Conservation (phyloP, 2,888 invertebrate genomes). For the Chaetogeoica ovagalla region DNA sequence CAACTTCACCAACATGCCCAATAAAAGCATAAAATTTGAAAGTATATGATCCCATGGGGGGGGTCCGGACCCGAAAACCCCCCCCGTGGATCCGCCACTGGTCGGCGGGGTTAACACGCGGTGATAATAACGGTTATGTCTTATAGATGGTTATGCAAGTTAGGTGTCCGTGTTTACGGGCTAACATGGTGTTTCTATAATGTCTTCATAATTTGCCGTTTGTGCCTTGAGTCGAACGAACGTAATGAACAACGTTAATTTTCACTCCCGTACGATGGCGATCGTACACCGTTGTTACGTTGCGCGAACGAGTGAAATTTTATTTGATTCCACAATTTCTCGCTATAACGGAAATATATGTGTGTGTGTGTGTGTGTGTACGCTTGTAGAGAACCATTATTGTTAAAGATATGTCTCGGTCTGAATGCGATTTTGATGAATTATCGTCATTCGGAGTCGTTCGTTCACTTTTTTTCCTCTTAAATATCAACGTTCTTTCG, state of each 20-base stretch:
- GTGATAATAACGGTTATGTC: background rate
- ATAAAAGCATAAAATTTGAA: too few relatives aligned
- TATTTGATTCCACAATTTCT: background rate
- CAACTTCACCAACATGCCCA: too few relatives aligned
- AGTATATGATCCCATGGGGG: too few relatives aligned
- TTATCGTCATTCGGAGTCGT: background rate
- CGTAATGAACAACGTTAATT: background rate
- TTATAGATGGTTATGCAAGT: background rate
- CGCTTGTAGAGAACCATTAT: background rate
- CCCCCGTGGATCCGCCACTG: too few relatives aligned
- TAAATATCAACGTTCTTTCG: too few relatives aligned
- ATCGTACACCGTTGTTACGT: too few relatives aligned
- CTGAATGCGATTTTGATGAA: slow-evolving; percentile 16
- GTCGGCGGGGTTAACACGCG: background rate
- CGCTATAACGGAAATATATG: too few relatives aligned
- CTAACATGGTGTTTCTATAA: slow-evolving; percentile 18
- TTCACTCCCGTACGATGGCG: background rate
- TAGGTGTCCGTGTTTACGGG: too few relatives aligned
- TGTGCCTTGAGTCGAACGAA: background rate
- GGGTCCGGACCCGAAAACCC: too few relatives aligned
- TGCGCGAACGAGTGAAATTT: too few relatives aligned
- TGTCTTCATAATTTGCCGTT: slow-evolving; percentile 23
- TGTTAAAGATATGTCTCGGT: too few relatives aligned
- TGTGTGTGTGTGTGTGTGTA: too few relatives aligned
- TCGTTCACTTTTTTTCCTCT: background rate